Evolutionary conservation across 2,113 vertebrate genomes (phyloP).

Genomic region (Nipponia nippon): DNA sequence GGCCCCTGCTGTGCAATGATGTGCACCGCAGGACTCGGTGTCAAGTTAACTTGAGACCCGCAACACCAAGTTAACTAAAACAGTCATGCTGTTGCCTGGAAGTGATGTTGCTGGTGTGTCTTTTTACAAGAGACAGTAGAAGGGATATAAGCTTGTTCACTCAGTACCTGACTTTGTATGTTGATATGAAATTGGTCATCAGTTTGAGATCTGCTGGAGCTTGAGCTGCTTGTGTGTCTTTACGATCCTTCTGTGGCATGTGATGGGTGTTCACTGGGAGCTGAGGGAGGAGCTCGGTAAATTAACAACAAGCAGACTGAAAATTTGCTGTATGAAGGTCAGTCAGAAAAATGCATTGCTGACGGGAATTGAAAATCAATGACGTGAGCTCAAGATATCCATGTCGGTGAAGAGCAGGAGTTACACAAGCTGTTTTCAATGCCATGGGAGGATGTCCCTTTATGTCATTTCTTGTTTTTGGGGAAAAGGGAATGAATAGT

Average conservation of each 20-base stretch:
- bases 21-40: not conserved
- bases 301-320: not conserved
- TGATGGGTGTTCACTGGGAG: not conserved
- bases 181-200: not conserved
- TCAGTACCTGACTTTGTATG: not conserved
- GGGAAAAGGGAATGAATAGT: not conserved
- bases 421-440: not conserved
- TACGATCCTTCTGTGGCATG: not conserved
- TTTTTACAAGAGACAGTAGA: not conserved
- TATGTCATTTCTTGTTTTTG: not conserved
- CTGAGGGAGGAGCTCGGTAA: not conserved
- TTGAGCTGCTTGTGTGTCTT: not conserved
- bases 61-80: not conserved
- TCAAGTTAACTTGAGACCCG: not conserved
- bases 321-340: not conserved
- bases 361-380: not conserved
- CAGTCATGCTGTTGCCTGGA: not conserved
- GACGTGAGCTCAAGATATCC: not conserved
- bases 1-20: not conserved
- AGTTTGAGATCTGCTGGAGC: not conserved
- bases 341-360: not conserved
- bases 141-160: not conserved
- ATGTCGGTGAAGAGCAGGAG: not conserved
- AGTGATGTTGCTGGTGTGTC: not conserved
- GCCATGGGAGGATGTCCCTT: not conserved